Evolutionary conservation across 2,797 vertebrate species (phyloP).

Genomic region (Danio albolineatus): DNA sequence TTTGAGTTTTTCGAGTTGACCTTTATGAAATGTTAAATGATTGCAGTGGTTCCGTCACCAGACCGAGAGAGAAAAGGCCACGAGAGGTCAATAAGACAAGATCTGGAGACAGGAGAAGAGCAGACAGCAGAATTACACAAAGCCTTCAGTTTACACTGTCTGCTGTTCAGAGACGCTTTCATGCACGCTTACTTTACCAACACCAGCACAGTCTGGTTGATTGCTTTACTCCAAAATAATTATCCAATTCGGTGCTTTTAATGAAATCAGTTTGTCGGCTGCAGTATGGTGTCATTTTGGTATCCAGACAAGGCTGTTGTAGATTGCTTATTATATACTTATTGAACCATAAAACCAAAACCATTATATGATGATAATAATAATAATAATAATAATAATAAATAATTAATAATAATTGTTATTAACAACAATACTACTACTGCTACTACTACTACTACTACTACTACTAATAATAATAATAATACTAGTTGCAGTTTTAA

Average conservation of each 20-base stretch:
- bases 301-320: no score
- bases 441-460: no score
- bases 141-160: background rate
- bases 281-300: no score
- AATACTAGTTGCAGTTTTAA: no score
- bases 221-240: background rate
- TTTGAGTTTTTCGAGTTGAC: constrained; percentile 72
- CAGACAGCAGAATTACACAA: background rate
- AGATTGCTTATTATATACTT: no score
- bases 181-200: background rate
- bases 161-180: background rate
- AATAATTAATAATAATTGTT: no score
- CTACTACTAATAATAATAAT: no score
- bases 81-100: constrained; percentile 62
- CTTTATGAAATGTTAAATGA: constrained; percentile 81
- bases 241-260: background rate
- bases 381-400: no score
- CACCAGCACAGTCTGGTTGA: background rate
- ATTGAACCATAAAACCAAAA: background rate
- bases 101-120: constrained; percentile 50
- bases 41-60: constrained; percentile 60
- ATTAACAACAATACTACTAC: no score
- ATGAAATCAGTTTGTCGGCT: background rate
- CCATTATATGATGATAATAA: no score
- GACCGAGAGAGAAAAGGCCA: constrained; percentile 65